Percentiles rank a stretch among this genome's conserved stretches.
Evolutionary conservation across 2,888 invertebrate species (phyloP).

Genomic region (Dascillus cervinus): DNA sequence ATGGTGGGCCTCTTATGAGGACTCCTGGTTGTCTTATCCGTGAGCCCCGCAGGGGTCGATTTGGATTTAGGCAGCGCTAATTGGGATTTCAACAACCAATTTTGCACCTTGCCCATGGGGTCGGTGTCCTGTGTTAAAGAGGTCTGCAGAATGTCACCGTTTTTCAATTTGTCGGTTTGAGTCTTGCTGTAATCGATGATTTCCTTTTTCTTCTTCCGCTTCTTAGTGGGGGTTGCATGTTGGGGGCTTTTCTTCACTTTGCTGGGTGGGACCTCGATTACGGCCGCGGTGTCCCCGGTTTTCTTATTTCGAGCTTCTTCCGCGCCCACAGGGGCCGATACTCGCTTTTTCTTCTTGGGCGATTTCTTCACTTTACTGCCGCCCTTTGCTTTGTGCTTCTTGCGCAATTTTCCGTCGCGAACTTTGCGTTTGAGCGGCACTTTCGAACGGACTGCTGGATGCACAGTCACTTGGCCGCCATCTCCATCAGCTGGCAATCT

Average conservation of each 20-base stretch:
- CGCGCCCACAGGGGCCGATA: conserved; percentile 43
- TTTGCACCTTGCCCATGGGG: conserved; percentile 72
- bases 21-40: conserved; percentile 49
- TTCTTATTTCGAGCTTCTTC: conserved; percentile 53
- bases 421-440: conserved; percentile 83
- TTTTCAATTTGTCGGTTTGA: conserved; percentile 48
- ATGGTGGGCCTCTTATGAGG: conserved; percentile 43
- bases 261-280: conserved; percentile 35
- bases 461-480: conserved; percentile 65
- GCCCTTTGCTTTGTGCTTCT: conserved; percentile 19
- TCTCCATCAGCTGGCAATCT: conserved; percentile 69
- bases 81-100: conserved; percentile 74
- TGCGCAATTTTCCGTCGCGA: conserved; percentile 44
- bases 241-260: conserved; percentile 40
- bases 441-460: conserved; percentile 80
- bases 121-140: conserved; percentile 42
- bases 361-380: conserved; percentile 34
- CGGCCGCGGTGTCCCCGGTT: conserved; percentile 38
- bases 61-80: conserved; percentile 70
- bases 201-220: conserved; percentile 57
- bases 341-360: conserved; percentile 42
- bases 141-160: conserved; percentile 42
- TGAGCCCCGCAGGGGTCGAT: conserved; percentile 71
- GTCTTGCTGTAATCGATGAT: conserved; percentile 71
- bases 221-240: conserved; percentile 42